phyloP scores from a whole-genome alignment of 1,140 invertebrate species.

The Helicoverpa armigera region DNA sequence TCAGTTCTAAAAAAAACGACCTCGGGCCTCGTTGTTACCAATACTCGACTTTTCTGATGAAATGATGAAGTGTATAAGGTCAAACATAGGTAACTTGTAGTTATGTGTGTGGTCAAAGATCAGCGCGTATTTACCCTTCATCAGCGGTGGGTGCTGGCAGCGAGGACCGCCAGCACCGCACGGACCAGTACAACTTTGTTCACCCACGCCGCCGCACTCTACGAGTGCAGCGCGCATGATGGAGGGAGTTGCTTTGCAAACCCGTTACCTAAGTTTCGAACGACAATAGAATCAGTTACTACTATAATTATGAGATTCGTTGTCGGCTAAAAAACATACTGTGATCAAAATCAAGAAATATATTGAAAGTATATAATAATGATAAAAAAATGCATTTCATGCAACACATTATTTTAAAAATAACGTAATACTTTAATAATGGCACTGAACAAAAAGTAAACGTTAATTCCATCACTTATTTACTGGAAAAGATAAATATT shows the following conservation, averaged over 20 bases:
- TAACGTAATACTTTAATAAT: conserved; percentile 83
- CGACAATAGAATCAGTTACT: conserved; percentile 40
- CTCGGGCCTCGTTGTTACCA: conserved; percentile 30
- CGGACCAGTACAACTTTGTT: conserved; percentile 6
- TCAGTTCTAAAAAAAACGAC: conserved; percentile 57
- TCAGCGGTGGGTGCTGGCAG: conserved; percentile 18
- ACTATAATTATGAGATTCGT: conserved; percentile 72
- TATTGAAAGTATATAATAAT: conserved; percentile 57
- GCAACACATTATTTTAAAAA: conserved; percentile 82
- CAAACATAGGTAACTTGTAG: conserved; percentile 27
- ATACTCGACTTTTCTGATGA: conserved; percentile 33
- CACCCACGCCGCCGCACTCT: conserved; percentile 63
- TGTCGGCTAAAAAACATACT: conserved; percentile 59
- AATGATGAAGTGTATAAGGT: not conserved
- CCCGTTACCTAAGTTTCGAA: conserved; percentile 52
- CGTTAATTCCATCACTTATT: conserved; percentile 61
- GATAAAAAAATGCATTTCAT: conserved; percentile 82
- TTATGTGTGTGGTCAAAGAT: conserved; percentile 20
- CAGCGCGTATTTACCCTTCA: conserved; percentile 15
- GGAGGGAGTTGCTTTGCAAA: conserved; percentile 79
- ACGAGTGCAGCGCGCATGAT: conserved; percentile 64
- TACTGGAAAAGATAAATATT: conserved; percentile 70
- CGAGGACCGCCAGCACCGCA: conserved; percentile 1
- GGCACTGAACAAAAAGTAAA: conserved; percentile 81
- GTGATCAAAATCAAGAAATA: conserved; percentile 58